A percentile compares a stretch with the other conserved stretches of the same genome.
phyloP scores from a whole-genome alignment of 2,888 invertebrate species.

The Athripsodes cinereus region DNA sequence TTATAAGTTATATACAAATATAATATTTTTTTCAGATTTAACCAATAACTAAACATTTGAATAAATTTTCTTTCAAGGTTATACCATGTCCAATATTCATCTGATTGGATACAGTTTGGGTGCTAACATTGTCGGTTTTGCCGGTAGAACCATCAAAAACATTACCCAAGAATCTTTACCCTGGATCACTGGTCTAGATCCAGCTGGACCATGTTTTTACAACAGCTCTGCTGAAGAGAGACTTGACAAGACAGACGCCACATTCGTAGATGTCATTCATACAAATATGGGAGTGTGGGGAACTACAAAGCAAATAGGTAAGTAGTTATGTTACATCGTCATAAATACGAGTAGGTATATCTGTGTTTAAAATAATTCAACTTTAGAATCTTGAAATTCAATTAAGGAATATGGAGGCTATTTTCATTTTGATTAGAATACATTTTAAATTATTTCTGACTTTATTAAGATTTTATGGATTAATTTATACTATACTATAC shows the following conservation, averaged over 20 bases:
- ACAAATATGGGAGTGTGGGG: constrained; percentile 7
- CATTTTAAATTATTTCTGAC: too few species aligned
- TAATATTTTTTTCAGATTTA: too few species aligned
- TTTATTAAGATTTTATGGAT: too few species aligned
- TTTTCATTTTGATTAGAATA: too few species aligned
- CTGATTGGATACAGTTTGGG: constrained; percentile 20
- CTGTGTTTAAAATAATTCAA: too few species aligned
- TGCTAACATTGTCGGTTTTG: constrained; percentile 16
- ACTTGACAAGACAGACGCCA: background rate
- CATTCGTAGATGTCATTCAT: constrained; percentile 22
- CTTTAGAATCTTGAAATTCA: background rate
- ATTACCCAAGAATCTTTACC: constrained; percentile 17
- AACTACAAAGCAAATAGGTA: constrained; percentile 9
- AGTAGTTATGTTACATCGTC: constrained; percentile 12
- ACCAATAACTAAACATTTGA: too few species aligned
- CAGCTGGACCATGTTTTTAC: constrained; percentile 24
- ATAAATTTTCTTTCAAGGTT: background rate
- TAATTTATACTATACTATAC: too few species aligned
- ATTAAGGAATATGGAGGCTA: background rate
- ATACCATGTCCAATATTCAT: constrained; percentile 5
- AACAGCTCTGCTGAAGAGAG: constrained; percentile 8
- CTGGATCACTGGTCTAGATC: constrained; percentile 16
- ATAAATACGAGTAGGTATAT: too few species aligned
- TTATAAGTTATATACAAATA: too few species aligned
- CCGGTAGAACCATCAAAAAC: constrained; percentile 11